Evolutionary conservation across 2,797 vertebrate species (phyloP), one percentile per base, ranked within the genome.

Genomic region (Epinephelus malabaricus): DNA sequence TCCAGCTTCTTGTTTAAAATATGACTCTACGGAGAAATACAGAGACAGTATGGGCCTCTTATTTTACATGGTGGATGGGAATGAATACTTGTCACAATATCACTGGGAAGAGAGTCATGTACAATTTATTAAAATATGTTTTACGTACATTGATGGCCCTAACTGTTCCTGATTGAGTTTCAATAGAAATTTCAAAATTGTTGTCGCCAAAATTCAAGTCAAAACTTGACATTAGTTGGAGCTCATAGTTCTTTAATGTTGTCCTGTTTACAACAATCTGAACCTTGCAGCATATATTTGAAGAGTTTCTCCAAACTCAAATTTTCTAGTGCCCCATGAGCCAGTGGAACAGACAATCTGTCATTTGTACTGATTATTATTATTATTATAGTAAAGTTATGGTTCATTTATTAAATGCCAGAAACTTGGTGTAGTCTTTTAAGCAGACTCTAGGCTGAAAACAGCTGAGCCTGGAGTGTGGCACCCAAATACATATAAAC

Each of bases 1-100:
- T 95, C 94, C 93, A 93, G 83, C 91, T 92, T 95, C 93, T 91
- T 93, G 90, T 94, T 94, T 92, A 94, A 93, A 92, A 95, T 94
- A 78, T 93, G 94, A 91, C 90, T 94, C 95, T 96, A 94, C 73
- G 82, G 83, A 93, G 88, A 90, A 88, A 95, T 92, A 89, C 86
- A 94, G 81, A 94, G 70, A 94, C 73, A 89, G 81, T 59, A 71
- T 77, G 81, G 55, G 76, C 65, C 61, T 78, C 79, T 89, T 86
- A 72, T 76, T 18, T 47, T 47, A 43, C 40, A 85, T 56, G 68
- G 54, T 27, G 71, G 56, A 82, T 78, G 45, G 17, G 55, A 61
- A 49, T 73, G 69, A 65, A 23, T 40, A 38, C 30, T 69, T 54
- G 6, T 54, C n/a, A 64, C 19, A 45, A 61, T 19, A 47, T 65